Percentiles rank a stretch among this genome's conserved stretches.
Conservation (phyloP, 2,797 vertebrate species). For the Xenentodon cancila region DNA sequence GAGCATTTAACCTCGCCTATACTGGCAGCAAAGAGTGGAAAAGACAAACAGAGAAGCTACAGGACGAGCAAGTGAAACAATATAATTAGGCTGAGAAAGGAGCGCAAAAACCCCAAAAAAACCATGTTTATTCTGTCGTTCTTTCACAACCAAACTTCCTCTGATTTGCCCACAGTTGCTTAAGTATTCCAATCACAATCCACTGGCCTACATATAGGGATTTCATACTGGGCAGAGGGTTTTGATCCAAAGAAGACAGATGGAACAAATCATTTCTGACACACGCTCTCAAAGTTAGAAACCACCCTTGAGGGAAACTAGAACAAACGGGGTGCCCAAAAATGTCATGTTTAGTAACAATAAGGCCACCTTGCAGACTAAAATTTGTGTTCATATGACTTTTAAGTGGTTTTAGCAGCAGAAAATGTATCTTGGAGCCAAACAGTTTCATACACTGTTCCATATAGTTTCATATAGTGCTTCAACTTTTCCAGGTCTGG, state of each 20-base stretch:
- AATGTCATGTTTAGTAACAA: constrained; percentile 37
- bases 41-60: constrained; percentile 9
- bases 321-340: constrained; percentile 28
- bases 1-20: constrained; percentile 19
- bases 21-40: constrained; percentile 1
- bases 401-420: not conserved
- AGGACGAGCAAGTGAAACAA: constrained; percentile 38
- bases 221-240: constrained; percentile 59
- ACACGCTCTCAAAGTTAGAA: constrained; percentile 43
- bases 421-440: not conserved
- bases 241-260: constrained; percentile 66
- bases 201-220: constrained; percentile 58
- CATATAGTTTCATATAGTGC: no score
- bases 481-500: no score
- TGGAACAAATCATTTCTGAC: constrained; percentile 70
- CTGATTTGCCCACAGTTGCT: constrained; percentile 59
- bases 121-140: constrained; percentile 54
- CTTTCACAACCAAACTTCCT: constrained; percentile 44
- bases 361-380: constrained; percentile 19
- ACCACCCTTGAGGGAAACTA: constrained; percentile 52
- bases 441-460: not conserved
- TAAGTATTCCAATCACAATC: constrained; percentile 59
- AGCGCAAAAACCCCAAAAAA: constrained; percentile 21
- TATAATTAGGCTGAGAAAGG: constrained; percentile 39
- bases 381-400: constrained; percentile 14